Conservation (phyloP, 2,888 invertebrate species). For the Amphipyra berbera region DNA sequence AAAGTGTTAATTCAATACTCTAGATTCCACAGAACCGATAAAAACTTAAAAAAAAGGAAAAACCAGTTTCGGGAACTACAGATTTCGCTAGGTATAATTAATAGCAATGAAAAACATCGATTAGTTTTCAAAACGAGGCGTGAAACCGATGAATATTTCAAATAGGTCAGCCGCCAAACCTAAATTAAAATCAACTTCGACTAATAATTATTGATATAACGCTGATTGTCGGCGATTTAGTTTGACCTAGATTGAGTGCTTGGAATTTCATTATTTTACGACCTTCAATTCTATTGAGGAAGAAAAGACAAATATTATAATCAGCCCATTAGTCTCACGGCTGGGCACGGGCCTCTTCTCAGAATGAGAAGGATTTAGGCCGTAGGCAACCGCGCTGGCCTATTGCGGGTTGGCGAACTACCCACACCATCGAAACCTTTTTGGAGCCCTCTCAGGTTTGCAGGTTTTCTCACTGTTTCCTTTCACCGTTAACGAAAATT, state of each 20-base stretch:
- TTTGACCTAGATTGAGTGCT: slow-evolving; percentile 11
- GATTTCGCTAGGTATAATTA: no score
- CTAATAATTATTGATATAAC: slow-evolving; percentile 43
- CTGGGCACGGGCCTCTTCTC: no score
- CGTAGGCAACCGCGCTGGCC: no score
- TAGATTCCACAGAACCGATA: slow-evolving; percentile 17
- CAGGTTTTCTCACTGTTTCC: no score
- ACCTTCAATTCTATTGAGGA: slow-evolving; percentile 4
- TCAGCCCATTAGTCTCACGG: no score
- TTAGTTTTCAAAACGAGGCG: slow-evolving; percentile 20
- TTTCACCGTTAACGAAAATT: no score
- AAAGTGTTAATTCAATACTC: slow-evolving; percentile 18
- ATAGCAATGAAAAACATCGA: slow-evolving; percentile 18
- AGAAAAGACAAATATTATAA: background rate
- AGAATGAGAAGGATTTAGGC: no score
- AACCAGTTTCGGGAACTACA: slow-evolving; percentile 9
- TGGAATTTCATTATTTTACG: slow-evolving; percentile 11
- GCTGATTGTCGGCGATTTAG: slow-evolving; percentile 22
- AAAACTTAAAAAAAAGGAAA: background rate
- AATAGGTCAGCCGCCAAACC: slow-evolving; percentile 20
- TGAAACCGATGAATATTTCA: slow-evolving; percentile 36
- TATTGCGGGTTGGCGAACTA: no score
- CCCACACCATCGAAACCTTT: no score
- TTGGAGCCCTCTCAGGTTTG: no score
- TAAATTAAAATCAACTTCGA: slow-evolving; percentile 39